Conservation (phyloP, 2,113 vertebrate genomes). For the Heteronetta atricapilla region DNA sequence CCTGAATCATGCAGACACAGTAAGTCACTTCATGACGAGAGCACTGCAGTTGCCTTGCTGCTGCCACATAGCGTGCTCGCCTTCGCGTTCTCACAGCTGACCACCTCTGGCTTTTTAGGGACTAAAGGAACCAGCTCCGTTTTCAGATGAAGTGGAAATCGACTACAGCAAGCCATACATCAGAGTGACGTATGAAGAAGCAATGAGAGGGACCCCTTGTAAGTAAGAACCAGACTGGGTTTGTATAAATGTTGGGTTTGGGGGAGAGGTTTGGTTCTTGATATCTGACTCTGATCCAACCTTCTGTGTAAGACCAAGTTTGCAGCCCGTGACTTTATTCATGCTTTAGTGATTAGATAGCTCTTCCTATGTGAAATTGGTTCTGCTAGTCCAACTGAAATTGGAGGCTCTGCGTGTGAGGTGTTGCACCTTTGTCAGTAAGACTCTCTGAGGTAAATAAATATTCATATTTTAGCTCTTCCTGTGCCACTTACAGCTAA, state of each 20-base stretch:
- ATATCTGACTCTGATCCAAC: background rate
- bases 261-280: background rate
- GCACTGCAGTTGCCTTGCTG: background rate
- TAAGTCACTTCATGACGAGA: background rate
- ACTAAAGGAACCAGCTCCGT: conserved; percentile 88
- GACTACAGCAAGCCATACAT: conserved; percentile 84
- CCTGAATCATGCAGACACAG: background rate
- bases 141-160: conserved; percentile 88
- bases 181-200: conserved; percentile 91
- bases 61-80: accelerated
- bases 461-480: background rate
- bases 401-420: background rate
- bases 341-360: background rate
- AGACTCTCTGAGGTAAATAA: background rate
- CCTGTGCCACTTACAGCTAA: background rate
- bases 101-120: conserved; percentile 76
- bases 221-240: conserved; percentile 46
- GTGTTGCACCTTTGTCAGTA: background rate
- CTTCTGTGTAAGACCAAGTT: background rate
- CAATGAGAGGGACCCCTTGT: conserved; percentile 89
- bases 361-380: background rate
- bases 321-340: background rate
- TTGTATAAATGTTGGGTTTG: background rate
- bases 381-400: background rate
- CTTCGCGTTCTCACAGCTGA: background rate